A percentile compares a stretch with the other conserved stretches of the same genome.
These are phyloP conservation scores for Procambarus virginalis DNA, from an alignment of 1,140 invertebrate genomes.

Conservation along the genomic window DNA sequence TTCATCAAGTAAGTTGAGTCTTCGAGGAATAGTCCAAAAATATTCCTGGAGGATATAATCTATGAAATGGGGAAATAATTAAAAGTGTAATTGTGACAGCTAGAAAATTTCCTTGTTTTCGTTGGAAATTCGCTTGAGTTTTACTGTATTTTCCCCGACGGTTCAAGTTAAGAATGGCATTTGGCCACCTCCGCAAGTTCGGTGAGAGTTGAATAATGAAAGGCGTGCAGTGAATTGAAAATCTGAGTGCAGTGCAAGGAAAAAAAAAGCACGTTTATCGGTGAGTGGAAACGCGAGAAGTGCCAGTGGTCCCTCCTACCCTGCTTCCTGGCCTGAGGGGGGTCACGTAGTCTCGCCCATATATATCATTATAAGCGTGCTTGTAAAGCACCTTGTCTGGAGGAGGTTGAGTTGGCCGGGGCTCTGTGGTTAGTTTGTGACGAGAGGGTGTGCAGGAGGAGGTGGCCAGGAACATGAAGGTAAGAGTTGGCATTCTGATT, in stretches of 20 bases:
- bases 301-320: not conserved
- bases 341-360: conserved; percentile 34
- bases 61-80: not conserved
- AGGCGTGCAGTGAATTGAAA: not conserved
- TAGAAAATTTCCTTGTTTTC: conserved; percentile 61
- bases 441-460: not conserved
- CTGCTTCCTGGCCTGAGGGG: conserved; percentile 1
- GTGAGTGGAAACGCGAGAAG: not conserved
- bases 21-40: conserved; percentile 22
- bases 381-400: not conserved
- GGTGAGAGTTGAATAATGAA: not conserved
- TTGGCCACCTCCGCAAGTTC: not conserved
- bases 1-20: conserved; percentile 61
- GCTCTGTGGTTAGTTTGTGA: not conserved
- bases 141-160: not conserved
- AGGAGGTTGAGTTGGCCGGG: not conserved
- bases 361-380: not conserved
- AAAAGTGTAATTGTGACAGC: conserved; percentile 57
- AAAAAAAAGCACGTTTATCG: conserved; percentile 12
- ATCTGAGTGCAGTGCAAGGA: not conserved
- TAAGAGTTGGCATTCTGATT: not conserved
- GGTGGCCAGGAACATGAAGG: not conserved
- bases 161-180: not conserved
- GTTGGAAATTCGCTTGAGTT: conserved; percentile 33
- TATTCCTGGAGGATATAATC: not conserved